A percentile compares a stretch with the other conserved stretches of the same genome.
Evolutionary conservation across 2,888 invertebrate species (phyloP).

Genomic region (Platycheirus albimanus): DNA sequence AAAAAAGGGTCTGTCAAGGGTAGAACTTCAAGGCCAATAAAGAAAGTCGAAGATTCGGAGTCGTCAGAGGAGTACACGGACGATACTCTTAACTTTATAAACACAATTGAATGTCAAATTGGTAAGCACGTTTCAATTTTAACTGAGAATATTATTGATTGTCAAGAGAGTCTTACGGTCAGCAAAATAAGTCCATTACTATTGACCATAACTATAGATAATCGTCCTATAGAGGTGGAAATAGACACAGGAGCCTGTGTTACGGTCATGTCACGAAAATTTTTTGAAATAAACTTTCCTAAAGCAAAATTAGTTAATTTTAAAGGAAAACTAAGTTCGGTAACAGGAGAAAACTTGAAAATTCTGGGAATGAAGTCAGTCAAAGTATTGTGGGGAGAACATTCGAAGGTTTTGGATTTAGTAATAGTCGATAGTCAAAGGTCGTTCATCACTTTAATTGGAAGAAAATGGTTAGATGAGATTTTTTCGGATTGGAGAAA

Average conservation of each 20-base stretch:
- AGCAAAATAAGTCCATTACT: constrained; percentile 33
- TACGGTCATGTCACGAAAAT: constrained; percentile 27
- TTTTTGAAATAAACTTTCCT: constrained; percentile 22
- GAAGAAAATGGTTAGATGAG: constrained; percentile 10
- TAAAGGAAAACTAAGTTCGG: not conserved
- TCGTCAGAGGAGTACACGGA: no score
- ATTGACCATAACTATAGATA: no score
- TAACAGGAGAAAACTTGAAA: constrained; percentile 30
- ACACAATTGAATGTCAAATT: no score
- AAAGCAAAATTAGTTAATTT: constrained; percentile 9
- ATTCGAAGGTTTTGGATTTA: constrained; percentile 19
- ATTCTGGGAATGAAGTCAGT: constrained; percentile 14
- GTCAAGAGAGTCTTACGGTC: constrained; percentile 12
- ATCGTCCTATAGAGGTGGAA: constrained; percentile 27
- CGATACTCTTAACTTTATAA: no score
- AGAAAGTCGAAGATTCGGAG: constrained; percentile 27
- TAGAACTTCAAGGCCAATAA: not conserved
- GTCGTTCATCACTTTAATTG: constrained; percentile 11
- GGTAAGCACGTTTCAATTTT: constrained; percentile 21
- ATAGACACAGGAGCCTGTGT: constrained; percentile 42
- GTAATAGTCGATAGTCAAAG: constrained; percentile 13
- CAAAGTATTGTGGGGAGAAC: constrained; percentile 26
- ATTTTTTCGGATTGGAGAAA: constrained; percentile 11
- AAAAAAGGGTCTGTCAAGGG: not conserved
- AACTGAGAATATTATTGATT: not conserved